Percentiles rank a stretch among this genome's conserved stretches.
Evolutionary conservation across 2,797 vertebrate species (phyloP).

Genomic region (Diplodus sargus): DNA sequence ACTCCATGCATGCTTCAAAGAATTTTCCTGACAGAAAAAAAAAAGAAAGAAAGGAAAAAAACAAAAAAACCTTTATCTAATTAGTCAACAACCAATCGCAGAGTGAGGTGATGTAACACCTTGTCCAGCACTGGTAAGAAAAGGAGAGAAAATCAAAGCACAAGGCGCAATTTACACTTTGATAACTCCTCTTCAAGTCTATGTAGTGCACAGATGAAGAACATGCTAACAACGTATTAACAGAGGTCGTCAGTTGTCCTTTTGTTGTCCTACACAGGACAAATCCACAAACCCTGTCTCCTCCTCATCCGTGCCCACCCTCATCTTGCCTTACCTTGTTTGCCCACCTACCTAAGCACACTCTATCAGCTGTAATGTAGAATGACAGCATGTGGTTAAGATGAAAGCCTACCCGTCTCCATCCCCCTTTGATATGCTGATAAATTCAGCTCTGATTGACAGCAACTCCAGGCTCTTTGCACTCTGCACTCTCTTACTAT

Average conservation of each 20-base stretch:
- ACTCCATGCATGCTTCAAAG: conserved; percentile 25
- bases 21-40: conserved; percentile 6
- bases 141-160: conserved; percentile 12
- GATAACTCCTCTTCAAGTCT: not conserved
- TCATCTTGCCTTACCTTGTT: conserved; percentile 66
- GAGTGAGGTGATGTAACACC: conserved; percentile 2
- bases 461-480: conserved; percentile 63
- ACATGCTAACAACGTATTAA: conserved; percentile 24
- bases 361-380: conserved; percentile 69
- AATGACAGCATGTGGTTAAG: conserved; percentile 73
- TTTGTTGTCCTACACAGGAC: conserved; percentile 21
- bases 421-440: conserved; percentile 58
- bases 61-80: conserved; percentile 1
- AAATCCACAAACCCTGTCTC: conserved; percentile 59
- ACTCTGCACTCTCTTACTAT: conserved; percentile 44
- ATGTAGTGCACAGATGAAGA: too few relatives aligned
- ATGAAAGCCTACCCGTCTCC: conserved; percentile 76
- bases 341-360: conserved; percentile 59
- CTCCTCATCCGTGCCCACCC: conserved; percentile 58
- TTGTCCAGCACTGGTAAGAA: not conserved
- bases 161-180: not conserved
- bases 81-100: conserved; percentile 41
- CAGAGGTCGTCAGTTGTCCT: conserved; percentile 33
- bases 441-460: conserved; percentile 78
- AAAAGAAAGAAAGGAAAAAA: not conserved